A percentile compares a stretch with the other conserved stretches of the same genome.
These are phyloP conservation scores for Conops quadrifasciatus DNA, from an alignment of 2,888 invertebrate species.

Conservation along the genomic window DNA sequence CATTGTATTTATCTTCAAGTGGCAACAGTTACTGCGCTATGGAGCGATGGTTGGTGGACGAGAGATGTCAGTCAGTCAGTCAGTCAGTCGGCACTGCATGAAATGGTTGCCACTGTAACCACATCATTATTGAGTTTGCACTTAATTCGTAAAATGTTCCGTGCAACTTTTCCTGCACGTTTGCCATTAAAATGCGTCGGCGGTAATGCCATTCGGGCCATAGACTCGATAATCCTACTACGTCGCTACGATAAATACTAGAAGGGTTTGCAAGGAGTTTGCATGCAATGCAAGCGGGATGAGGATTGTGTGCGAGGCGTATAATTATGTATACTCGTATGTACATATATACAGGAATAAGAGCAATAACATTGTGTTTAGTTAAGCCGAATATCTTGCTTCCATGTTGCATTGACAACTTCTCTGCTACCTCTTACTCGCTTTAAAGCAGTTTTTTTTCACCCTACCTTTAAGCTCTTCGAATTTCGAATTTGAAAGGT, in stretches of 20 bases:
- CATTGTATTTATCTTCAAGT: not conserved
- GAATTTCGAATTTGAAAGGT: too few species aligned
- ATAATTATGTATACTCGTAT: too few species aligned
- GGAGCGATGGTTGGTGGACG: not conserved
- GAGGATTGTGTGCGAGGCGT: too few species aligned
- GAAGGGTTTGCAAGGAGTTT: too few species aligned
- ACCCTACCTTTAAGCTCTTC: not conserved
- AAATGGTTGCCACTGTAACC: constrained; percentile 36
- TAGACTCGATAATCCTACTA: too few species aligned
- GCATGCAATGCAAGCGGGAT: too few species aligned
- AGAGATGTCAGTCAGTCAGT: not conserved
- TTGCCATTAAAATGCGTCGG: not conserved
- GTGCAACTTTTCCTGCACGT: constrained; percentile 20
- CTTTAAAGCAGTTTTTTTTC: not conserved
- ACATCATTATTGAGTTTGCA: constrained; percentile 34
- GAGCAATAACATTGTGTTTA: too few species aligned
- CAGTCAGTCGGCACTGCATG: constrained; percentile 16
- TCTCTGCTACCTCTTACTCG: not conserved
- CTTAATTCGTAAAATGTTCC: constrained; percentile 24
- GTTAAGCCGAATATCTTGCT: too few species aligned
- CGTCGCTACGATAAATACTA: too few species aligned
- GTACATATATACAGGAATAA: too few species aligned
- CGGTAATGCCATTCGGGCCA: too few species aligned
- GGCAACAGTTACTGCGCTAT: constrained; percentile 4
- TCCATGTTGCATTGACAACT: too few species aligned